These are phyloP conservation scores for Odiellus spinosus DNA, from an alignment of 2,888 invertebrate species.

Conservation along the genomic window DNA sequence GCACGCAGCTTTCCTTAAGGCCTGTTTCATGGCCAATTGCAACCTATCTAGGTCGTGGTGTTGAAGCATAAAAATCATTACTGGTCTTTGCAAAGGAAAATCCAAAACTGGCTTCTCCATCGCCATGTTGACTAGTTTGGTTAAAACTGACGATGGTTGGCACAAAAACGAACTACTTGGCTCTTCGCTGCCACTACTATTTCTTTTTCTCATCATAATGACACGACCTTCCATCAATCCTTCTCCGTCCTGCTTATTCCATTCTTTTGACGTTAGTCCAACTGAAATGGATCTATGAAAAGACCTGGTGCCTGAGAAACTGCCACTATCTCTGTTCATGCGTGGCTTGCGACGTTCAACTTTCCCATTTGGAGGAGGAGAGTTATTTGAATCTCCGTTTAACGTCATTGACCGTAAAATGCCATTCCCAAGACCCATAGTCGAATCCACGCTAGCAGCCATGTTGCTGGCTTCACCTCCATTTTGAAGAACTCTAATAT, in stretches of 20 bases:
- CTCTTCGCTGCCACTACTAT: slow-evolving; percentile 48
- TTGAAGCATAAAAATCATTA: slow-evolving; percentile 69
- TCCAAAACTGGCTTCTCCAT: slow-evolving; percentile 13
- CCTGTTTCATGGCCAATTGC: slow-evolving; percentile 71
- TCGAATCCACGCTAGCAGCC: slow-evolving; percentile 8
- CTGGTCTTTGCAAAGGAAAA: slow-evolving; percentile 49
- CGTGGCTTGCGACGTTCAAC: slow-evolving; percentile 8
- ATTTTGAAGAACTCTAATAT: slow-evolving; percentile 18
- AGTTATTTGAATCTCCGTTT: slow-evolving; percentile 14
- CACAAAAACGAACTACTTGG: slow-evolving; percentile 63
- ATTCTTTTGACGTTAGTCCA: slow-evolving; percentile 45
- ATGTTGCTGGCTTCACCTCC: slow-evolving; percentile 12
- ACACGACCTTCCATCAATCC: slow-evolving; percentile 32
- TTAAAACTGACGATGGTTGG: slow-evolving; percentile 73
- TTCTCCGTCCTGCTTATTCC: slow-evolving; percentile 32
- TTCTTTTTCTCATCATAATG: slow-evolving; percentile 41
- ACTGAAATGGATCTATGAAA: slow-evolving; percentile 78
- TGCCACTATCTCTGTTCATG: slow-evolving; percentile 8
- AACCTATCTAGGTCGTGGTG: slow-evolving; percentile 69
- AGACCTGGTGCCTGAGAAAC: slow-evolving; percentile 33
- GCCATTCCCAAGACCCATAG: slow-evolving; percentile 5
- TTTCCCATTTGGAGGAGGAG: slow-evolving; percentile 4
- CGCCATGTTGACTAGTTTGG: slow-evolving; percentile 49
- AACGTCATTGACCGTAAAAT: slow-evolving; percentile 15
- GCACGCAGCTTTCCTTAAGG: slow-evolving; percentile 47